phyloP scores from a whole-genome alignment of 2,797 vertebrate genomes.

The Dendrocincla tyrannina region DNA sequence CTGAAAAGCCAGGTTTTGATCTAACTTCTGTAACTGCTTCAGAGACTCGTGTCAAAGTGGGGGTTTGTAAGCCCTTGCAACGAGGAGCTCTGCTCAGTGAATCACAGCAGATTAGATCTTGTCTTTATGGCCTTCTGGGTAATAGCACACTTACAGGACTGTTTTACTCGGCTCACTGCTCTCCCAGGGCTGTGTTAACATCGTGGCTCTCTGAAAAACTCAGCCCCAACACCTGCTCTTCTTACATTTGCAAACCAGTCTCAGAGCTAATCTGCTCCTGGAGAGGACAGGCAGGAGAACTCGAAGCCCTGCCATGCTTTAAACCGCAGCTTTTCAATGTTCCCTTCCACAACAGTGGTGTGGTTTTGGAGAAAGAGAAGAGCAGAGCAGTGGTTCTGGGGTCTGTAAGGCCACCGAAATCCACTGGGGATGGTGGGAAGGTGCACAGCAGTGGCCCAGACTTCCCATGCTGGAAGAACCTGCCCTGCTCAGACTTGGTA shows the following conservation, averaged over 20 bases:
- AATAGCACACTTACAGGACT: background rate
- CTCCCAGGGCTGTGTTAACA: conserved; percentile 7
- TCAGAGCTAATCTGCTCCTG: background rate
- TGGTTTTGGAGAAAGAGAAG: background rate
- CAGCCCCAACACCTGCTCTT: conserved; percentile 26
- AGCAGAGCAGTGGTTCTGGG: background rate
- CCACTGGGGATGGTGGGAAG: background rate
- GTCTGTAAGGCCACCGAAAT: background rate
- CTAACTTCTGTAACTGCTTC: background rate
- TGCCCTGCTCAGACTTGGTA: background rate
- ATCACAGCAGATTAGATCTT: conserved; percentile 38
- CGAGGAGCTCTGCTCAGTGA: background rate
- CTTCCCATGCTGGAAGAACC: background rate
- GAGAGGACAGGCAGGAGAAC: background rate
- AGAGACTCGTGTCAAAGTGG: background rate
- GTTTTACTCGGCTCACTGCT: background rate
- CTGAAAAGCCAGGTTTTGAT: background rate
- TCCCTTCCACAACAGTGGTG: background rate
- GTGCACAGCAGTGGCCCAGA: background rate
- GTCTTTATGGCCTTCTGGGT: conserved; percentile 24
- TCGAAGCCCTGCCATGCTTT: background rate
- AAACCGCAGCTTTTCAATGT: background rate
- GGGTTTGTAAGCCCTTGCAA: background rate
- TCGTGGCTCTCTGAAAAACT: background rate
- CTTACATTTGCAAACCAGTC: background rate